Evolutionary conservation across 2,797 vertebrate species (phyloP).

Genomic region (Capromys pilorides): DNA sequence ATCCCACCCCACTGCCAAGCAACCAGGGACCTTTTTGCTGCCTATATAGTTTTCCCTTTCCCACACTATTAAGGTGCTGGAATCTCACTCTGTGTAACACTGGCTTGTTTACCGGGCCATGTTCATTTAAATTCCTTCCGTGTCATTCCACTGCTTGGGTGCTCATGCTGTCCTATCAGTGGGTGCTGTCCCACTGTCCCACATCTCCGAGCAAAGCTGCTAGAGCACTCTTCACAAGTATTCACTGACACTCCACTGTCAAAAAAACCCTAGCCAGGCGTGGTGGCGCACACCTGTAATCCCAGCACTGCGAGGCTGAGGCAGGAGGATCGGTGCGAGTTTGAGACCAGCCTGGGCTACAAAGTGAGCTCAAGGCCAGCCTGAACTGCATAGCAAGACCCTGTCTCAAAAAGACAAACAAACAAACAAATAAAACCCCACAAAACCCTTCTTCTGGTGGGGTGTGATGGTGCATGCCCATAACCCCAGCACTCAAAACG

Average conservation of each 20-base stretch:
- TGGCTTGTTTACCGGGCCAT: neutral
- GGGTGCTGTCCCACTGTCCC: neutral
- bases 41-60: neutral
- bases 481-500: neutral
- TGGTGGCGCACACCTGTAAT: too few species aligned
- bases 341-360: too few species aligned
- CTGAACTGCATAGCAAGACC: too few species aligned
- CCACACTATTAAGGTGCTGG: neutral
- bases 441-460: too few species aligned
- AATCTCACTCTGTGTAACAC: neutral
- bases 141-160: neutral
- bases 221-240: neutral
- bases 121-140: neutral
- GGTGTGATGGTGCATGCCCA: too few species aligned
- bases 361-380: too few species aligned
- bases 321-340: too few species aligned
- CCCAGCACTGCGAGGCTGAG: too few species aligned
- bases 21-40: neutral
- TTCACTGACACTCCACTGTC: neutral
- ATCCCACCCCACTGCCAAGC: neutral
- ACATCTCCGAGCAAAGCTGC: neutral
- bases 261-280: neutral
- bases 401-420: too few species aligned
- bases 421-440: too few species aligned
- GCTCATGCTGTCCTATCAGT: neutral